Conservation (phyloP, 1,140 invertebrate genomes). For the Panulirus ornatus region DNA sequence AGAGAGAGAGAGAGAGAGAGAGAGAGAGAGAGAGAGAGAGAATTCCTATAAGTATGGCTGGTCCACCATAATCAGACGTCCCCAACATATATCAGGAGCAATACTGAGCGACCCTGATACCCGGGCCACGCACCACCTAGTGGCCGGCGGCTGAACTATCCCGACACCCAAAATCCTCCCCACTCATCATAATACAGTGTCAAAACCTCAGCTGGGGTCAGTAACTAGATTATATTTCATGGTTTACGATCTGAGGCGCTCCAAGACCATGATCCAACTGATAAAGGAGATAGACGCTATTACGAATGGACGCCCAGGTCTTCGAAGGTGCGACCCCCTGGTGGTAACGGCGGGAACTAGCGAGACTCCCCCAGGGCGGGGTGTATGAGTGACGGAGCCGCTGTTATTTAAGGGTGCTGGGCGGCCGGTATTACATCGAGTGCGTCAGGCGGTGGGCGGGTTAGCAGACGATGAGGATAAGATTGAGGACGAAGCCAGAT, state of each 20-base stretch:
- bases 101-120: too few species aligned
- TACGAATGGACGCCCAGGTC: constrained; percentile 27
- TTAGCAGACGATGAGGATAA: not conserved
- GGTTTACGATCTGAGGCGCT: constrained; percentile 55
- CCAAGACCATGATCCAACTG: constrained; percentile 50
- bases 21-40: not conserved
- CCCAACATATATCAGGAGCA: too few species aligned
- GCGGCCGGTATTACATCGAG: constrained; percentile 46
- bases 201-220: constrained; percentile 19
- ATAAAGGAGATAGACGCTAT: constrained; percentile 61
- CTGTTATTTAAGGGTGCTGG: constrained; percentile 58
- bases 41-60: too few species aligned
- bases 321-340: constrained; percentile 50
- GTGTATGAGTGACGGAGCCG: constrained; percentile 55
- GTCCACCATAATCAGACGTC: too few species aligned
- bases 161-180: not conserved
- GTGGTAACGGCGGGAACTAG: constrained; percentile 52
- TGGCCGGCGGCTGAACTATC: not conserved
- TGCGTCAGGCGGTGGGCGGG: not conserved
- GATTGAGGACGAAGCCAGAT: not conserved
- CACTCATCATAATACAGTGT: not conserved
- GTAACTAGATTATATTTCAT: constrained; percentile 60
- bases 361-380: constrained; percentile 2
- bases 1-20: constrained; percentile 11
- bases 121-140: not conserved